Evolutionary conservation across 2,888 invertebrate genomes (phyloP).

Genomic region (Spodoptera exigua): DNA sequence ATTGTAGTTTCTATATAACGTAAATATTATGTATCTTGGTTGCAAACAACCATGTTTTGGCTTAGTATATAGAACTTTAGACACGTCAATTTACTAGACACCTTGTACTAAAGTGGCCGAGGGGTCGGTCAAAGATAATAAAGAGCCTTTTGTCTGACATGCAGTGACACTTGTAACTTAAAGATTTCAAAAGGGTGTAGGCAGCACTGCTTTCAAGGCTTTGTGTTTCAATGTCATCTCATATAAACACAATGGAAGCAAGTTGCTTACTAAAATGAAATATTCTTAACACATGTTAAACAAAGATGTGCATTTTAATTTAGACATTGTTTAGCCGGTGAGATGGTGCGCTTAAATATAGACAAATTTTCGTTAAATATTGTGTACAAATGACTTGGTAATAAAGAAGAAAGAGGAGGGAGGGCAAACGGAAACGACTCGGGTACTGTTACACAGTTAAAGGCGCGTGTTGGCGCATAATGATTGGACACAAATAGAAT

Average conservation of each 20-base stretch:
- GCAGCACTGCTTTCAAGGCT: conserved; percentile 11
- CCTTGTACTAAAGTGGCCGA: conserved; percentile 13
- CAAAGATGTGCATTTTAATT: conserved; percentile 53
- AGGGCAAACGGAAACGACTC: conserved; percentile 82
- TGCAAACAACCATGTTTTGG: too few relatives aligned
- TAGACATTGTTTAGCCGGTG: conserved; percentile 58
- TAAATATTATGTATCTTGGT: too few relatives aligned
- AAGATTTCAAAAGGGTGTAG: conserved; percentile 24
- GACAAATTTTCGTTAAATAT: conserved; percentile 69
- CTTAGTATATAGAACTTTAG: too few relatives aligned
- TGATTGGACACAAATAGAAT: conserved; percentile 84
- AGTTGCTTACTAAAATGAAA: conserved; percentile 29
- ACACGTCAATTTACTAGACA: too few relatives aligned
- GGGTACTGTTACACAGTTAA: conserved; percentile 85
- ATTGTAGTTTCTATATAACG: too few relatives aligned
- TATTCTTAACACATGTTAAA: conserved; percentile 31
- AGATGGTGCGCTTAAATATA: conserved; percentile 60
- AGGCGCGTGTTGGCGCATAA: conserved; percentile 86
- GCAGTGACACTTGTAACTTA: conserved; percentile 13
- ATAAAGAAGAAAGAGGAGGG: conserved; percentile 74
- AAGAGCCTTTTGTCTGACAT: conserved; percentile 33
- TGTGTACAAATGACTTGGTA: conserved; percentile 75
- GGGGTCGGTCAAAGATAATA: conserved; percentile 26
- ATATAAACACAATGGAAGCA: conserved; percentile 9
- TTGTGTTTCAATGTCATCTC: conserved; percentile 14